Percentiles rank a stretch among this genome's conserved stretches.
These are phyloP conservation scores for Globodera rostochiensis DNA, from an alignment of 1,140 invertebrate genomes.

Conservation along the genomic window DNA sequence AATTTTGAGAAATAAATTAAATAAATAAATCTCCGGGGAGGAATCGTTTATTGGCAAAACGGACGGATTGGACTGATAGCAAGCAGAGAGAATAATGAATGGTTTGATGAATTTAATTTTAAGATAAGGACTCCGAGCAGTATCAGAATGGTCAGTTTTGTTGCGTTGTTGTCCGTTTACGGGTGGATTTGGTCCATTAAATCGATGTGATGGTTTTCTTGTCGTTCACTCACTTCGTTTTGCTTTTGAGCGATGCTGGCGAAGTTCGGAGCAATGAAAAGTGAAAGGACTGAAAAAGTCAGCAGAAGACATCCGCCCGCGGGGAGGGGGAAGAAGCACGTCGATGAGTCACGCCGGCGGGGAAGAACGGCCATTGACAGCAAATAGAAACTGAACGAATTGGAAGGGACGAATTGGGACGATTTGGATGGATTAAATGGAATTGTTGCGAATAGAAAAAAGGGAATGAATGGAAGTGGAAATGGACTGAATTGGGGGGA, in stretches of 20 bases:
- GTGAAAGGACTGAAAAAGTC: not conserved
- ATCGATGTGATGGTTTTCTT: no score
- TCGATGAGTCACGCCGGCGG: not conserved
- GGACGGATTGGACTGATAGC: not conserved
- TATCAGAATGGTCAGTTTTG: no score
- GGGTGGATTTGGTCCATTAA: no score
- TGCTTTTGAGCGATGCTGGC: not conserved
- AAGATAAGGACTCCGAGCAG: no score
- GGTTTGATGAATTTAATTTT: no score
- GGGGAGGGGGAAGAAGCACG: not conserved
- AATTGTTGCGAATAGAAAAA: no score
- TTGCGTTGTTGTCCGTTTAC: no score
- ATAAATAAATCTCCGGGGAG: no score
- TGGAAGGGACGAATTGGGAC: not conserved
- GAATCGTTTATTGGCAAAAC: slow-evolving; percentile 3
- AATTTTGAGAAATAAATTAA: not conserved
- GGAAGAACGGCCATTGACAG: not conserved
- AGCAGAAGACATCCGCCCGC: not conserved
- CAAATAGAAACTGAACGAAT: not conserved
- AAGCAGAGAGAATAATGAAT: no score
- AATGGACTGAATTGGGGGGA: not conserved
- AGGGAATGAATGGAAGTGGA: not conserved
- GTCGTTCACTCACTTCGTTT: not conserved
- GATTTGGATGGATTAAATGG: not conserved
- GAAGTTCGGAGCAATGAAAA: not conserved